These are phyloP conservation scores for Macrotus californicus DNA, from an alignment of 2,113 vertebrate genomes.

Conservation along the genomic window DNA sequence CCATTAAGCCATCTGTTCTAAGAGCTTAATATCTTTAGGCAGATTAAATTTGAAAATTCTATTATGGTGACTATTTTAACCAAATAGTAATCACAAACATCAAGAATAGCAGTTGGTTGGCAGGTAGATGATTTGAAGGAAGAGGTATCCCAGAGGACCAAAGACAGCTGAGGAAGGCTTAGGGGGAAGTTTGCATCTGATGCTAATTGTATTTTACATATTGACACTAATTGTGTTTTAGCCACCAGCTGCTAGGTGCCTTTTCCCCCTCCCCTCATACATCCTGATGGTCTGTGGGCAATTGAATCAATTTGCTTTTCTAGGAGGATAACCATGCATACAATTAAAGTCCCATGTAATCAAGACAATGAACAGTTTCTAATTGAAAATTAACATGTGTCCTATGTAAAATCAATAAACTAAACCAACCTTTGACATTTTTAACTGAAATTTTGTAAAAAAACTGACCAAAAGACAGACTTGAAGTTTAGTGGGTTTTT, in stretches of 20 bases:
- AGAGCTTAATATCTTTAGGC: not conserved
- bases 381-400: not conserved
- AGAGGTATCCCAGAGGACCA: not conserved
- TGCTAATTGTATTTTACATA: slow-evolving; percentile 54
- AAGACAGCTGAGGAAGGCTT: not conserved
- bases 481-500: not conserved
- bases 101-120: not conserved
- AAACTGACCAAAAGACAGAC: not conserved
- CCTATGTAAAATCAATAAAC: not conserved
- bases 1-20: not conserved
- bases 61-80: not conserved
- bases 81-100: not conserved
- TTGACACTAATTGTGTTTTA: slow-evolving; percentile 53
- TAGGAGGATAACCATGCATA: not conserved
- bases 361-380: slow-evolving; percentile 34
- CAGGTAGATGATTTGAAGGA: not conserved
- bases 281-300: slow-evolving; percentile 24
- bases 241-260: slow-evolving; percentile 24
- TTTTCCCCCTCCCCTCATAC: not conserved
- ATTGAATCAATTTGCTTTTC: slow-evolving; percentile 42
- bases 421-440: not conserved
- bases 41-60: not conserved
- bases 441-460: not conserved
- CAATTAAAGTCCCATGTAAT: slow-evolving; percentile 36
- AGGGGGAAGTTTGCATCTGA: not conserved